Evolutionary conservation across 2,797 vertebrate species (phyloP), one percentile per base, ranked within the genome.

Genomic region (Phoeniculus purpureus): DNA sequence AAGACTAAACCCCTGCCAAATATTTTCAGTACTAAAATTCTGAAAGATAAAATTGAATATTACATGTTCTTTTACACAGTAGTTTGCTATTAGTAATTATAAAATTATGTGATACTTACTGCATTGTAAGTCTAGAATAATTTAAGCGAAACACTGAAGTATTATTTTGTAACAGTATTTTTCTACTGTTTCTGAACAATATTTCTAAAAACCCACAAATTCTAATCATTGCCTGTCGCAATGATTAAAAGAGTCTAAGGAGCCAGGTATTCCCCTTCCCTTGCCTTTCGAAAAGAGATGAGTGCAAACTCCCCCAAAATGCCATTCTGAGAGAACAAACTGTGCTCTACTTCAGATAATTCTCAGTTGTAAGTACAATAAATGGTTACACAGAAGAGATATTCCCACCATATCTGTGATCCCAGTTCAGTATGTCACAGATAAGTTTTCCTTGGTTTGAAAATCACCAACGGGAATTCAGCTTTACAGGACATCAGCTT

Each of bases 391-490:
- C n/a, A 79, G 66, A 92, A 89, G 56, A 92, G 60, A 64, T 48
- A 81, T 85, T 94, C 67, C 73, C 85, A 55, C 52, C 0, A 0
- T 85, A 78, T 93, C 71, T 78, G 32, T 83, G 68, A 91, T 82
- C 43, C 66, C 45, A 34, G 50, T 90, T 86, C 67, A 86, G 66
- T 40, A 59, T 92, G 92, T 94, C 85, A 81, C 60, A 90, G 73
- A 94, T 92, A 85, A 55, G 45, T 91, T 90, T 96, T 76, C 43
- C 76, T 85, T 91, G 58, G 60, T 81, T 93, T 89, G 67, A 94
- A 87, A 93, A 92, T 55, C 65, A 85, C 74, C 56, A 73, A 67
- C 71, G 85, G 66, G 82, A 96, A 79, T 89, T 92, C 71, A 94
- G 84, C 34, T 70, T 64, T 37, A 67, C 71, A 87, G 66, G 82